These are phyloP conservation scores for Tachycineta bicolor DNA, from an alignment of 2,113 vertebrate species.

Conservation along the genomic window DNA sequence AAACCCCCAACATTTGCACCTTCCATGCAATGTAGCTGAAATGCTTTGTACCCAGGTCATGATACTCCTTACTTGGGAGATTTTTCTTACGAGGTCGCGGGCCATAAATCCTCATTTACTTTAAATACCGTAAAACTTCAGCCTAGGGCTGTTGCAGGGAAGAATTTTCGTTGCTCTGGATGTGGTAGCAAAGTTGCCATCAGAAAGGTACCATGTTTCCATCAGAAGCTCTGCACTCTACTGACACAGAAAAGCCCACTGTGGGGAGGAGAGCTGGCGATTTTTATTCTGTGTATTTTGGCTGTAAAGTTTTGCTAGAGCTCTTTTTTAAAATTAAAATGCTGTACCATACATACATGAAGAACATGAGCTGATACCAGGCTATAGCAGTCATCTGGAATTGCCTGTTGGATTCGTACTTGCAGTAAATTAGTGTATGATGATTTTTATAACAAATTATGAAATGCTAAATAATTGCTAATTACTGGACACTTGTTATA, in stretches of 20 bases:
- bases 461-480: conserved; percentile 63
- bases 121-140: background rate
- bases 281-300: background rate
- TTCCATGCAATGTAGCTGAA: background rate
- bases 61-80: background rate
- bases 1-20: background rate
- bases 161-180: background rate
- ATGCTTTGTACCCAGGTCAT: background rate
- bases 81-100: background rate
- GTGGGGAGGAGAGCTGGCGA: background rate
- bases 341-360: conserved; percentile 19
- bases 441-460: conserved; percentile 55
- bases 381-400: conserved; percentile 38
- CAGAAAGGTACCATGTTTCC: background rate
- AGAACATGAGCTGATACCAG: conserved; percentile 42
- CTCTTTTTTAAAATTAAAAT: background rate
- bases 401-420: conserved; percentile 34
- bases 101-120: background rate
- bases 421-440: conserved; percentile 40
- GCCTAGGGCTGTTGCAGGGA: background rate
- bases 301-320: background rate
- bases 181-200: background rate
- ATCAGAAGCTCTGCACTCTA: background rate
- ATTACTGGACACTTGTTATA: conserved; percentile 42
- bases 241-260: background rate